Percentiles rank a stretch among this genome's conserved stretches.
These are phyloP conservation scores for Sitophilus oryzae DNA, from an alignment of 1,140 invertebrate species.

Conservation along the genomic window DNA sequence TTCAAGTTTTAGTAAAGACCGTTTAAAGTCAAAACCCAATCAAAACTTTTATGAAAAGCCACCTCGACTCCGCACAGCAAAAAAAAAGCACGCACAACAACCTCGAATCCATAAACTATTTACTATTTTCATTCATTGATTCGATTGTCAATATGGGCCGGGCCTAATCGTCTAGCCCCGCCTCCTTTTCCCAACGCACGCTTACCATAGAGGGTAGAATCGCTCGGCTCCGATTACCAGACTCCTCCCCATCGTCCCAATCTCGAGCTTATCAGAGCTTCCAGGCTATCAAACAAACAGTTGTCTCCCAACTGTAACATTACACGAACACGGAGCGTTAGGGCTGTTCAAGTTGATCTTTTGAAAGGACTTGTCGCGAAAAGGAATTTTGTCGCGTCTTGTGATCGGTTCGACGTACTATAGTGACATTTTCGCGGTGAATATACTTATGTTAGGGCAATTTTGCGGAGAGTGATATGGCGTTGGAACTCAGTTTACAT, in stretches of 20 bases:
- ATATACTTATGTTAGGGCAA: not conserved
- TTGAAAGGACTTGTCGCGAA: constrained; percentile 3
- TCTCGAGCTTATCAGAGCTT: constrained; percentile 33
- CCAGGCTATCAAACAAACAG: constrained; percentile 35
- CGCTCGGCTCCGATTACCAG: not conserved
- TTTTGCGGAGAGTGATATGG: constrained; percentile 24
- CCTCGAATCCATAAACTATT: constrained; percentile 33
- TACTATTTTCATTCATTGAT: constrained; percentile 39
- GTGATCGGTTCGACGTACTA: not conserved
- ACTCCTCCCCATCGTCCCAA: constrained; percentile 17
- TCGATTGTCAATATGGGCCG: constrained; percentile 33
- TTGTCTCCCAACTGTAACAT: constrained; percentile 31
- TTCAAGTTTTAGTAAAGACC: too few species aligned
- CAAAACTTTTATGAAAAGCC: constrained; percentile 2
- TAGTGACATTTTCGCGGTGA: not conserved
- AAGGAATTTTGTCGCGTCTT: not conserved
- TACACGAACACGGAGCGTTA: constrained; percentile 7
- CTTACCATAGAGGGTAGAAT: constrained; percentile 21
- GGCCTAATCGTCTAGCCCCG: constrained; percentile 3
- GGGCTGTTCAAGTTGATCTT: not conserved
- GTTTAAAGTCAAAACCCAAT: not conserved
- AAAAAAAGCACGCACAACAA: constrained; percentile 17
- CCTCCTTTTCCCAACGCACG: constrained; percentile 19
- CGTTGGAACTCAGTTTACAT: constrained; percentile 41
- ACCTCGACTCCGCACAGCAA: not conserved